Evolutionary conservation across 2,888 invertebrate species (phyloP).

Genomic region (Aphidoletes aphidimyza): DNA sequence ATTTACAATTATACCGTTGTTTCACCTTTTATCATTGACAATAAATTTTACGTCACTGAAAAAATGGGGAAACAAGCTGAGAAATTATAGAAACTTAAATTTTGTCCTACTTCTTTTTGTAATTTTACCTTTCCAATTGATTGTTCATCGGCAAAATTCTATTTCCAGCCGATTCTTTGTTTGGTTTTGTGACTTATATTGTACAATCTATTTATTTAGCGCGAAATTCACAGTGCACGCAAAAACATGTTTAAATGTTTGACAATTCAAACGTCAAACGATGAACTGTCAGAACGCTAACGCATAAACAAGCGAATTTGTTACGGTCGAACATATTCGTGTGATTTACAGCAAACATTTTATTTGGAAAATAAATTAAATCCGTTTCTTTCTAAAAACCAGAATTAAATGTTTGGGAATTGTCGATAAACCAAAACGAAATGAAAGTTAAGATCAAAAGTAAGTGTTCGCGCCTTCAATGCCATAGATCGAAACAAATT

Average conservation of each 20-base stretch:
- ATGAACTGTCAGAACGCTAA: background rate
- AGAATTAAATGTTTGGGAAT: no score
- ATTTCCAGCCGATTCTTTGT: background rate
- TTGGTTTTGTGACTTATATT: background rate
- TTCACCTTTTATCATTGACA: background rate
- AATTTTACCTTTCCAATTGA: no score
- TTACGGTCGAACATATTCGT: background rate
- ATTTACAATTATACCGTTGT: background rate
- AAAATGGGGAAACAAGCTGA: no score
- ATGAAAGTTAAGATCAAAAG: constrained; percentile 44
- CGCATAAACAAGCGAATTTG: background rate
- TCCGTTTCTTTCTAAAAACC: no score
- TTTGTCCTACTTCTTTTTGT: no score
- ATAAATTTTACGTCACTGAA: no score
- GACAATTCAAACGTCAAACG: constrained; percentile 3
- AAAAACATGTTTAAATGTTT: background rate
- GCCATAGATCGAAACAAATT: no score
- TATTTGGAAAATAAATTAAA: no score
- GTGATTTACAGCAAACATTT: background rate
- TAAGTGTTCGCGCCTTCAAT: no score
- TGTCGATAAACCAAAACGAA: background rate
- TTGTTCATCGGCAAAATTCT: background rate
- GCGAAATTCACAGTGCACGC: background rate
- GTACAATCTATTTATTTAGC: background rate
- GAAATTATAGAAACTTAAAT: no score